These are phyloP conservation scores for Peromyscus californicus DNA, from an alignment of 2,113 vertebrate genomes.

Conservation along the genomic window DNA sequence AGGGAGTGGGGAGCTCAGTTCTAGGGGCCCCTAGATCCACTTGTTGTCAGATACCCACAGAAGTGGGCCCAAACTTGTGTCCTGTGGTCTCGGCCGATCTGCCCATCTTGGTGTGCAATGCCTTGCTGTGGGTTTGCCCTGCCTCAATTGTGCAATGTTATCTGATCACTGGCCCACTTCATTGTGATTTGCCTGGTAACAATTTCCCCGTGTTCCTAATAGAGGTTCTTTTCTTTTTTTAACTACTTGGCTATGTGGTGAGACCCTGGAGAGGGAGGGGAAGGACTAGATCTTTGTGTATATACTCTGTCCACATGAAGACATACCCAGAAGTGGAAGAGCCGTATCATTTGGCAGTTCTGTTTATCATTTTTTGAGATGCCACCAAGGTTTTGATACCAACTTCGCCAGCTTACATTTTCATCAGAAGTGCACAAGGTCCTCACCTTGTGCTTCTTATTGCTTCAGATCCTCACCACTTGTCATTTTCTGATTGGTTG, in stretches of 20 bases:
- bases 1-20: rapidly evolving
- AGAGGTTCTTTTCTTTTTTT: neutral
- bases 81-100: rapidly evolving
- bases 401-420: neutral
- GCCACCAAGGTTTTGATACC: neutral
- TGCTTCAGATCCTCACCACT: too few relatives aligned
- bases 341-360: neutral
- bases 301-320: neutral
- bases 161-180: neutral
- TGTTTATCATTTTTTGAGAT: neutral
- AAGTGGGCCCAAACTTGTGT: neutral
- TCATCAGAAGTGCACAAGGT: neutral
- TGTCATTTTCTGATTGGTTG: neutral
- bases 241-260: neutral
- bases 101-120: rapidly evolving
- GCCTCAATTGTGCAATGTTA: rapidly evolving
- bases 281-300: neutral
- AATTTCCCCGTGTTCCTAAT: neutral
- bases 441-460: neutral
- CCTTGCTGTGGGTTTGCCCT: neutral
- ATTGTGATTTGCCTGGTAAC: neutral
- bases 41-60: rapidly evolving
- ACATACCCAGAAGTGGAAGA: neutral
- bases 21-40: neutral
- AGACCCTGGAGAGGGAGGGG: neutral